Evolutionary conservation across 2,888 invertebrate species (phyloP).

Genomic region (Petrolisthes cinctipes): DNA sequence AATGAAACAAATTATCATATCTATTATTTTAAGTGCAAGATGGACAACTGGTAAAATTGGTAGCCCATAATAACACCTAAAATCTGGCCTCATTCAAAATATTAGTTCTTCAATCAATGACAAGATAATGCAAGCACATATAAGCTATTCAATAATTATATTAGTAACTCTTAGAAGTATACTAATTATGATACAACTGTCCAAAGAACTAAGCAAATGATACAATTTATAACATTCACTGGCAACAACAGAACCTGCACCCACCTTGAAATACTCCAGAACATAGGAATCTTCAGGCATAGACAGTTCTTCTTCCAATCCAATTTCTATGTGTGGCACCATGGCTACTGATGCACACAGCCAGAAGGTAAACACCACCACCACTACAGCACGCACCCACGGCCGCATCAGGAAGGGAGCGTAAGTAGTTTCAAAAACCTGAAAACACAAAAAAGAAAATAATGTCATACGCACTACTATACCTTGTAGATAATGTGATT

Average conservation of each 20-base stretch:
- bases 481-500: too few species aligned
- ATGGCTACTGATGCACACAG: conserved; percentile 91
- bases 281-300: conserved; percentile 99
- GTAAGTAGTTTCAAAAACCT: conserved; percentile 71
- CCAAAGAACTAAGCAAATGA: background rate
- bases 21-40: too few species aligned
- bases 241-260: conserved; percentile 29
- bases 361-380: conserved; percentile 93
- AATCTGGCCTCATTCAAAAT: too few species aligned
- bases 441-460: conserved; percentile 66
- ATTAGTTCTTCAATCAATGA: too few species aligned
- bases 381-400: conserved; percentile 78
- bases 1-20: too few species aligned
- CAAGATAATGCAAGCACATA: background rate
- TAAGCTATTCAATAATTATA: background rate
- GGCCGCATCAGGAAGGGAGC: conserved; percentile 70
- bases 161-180: background rate
- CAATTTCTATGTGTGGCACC: conserved; percentile 90
- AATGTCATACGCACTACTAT: too few species aligned
- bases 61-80: too few species aligned
- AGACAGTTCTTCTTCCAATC: conserved; percentile 94
- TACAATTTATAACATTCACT: background rate
- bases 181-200: background rate
- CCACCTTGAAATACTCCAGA: conserved; percentile 86
- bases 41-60: too few species aligned